Evolutionary conservation across 1,140 invertebrate species (phyloP).

Genomic region (Drosophila oshimai): DNA sequence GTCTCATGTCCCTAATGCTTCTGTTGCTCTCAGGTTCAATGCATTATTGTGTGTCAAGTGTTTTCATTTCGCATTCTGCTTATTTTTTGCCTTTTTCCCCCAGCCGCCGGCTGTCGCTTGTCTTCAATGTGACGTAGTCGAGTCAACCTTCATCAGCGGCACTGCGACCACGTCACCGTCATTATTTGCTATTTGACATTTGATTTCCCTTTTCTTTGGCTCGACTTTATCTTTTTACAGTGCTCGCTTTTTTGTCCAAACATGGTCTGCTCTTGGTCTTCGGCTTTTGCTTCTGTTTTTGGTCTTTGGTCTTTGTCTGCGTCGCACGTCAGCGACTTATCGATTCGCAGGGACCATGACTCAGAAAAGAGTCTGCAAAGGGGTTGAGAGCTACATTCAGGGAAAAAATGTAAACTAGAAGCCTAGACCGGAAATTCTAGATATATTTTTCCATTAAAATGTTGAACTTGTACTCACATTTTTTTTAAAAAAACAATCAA

Average conservation of each 20-base stretch:
- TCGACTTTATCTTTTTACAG: not conserved
- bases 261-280: constrained; percentile 54
- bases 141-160: constrained; percentile 66
- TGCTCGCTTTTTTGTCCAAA: constrained; percentile 42
- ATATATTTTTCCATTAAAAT: not conserved
- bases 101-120: constrained; percentile 6
- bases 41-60: constrained; percentile 73
- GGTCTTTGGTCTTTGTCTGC: constrained; percentile 48
- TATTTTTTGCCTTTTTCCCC: not conserved
- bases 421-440: constrained; percentile 4
- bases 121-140: constrained; percentile 45
- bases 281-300: constrained; percentile 22
- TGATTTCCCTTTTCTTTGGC: constrained; percentile 56
- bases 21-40: constrained; percentile 58
- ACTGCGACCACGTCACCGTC: constrained; percentile 61
- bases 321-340: constrained; percentile 67
- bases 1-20: constrained; percentile 35
- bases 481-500: too few relatives aligned
- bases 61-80: constrained; percentile 50
- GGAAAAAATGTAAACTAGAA: constrained; percentile 1
- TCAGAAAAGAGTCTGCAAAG: constrained; percentile 53
- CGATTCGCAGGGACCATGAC: constrained; percentile 70
- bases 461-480: not conserved
- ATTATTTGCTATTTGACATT: constrained; percentile 73
- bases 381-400: constrained; percentile 5